Evolutionary conservation across 1,140 invertebrate species (phyloP).

Genomic region (Oscheius sp.): DNA sequence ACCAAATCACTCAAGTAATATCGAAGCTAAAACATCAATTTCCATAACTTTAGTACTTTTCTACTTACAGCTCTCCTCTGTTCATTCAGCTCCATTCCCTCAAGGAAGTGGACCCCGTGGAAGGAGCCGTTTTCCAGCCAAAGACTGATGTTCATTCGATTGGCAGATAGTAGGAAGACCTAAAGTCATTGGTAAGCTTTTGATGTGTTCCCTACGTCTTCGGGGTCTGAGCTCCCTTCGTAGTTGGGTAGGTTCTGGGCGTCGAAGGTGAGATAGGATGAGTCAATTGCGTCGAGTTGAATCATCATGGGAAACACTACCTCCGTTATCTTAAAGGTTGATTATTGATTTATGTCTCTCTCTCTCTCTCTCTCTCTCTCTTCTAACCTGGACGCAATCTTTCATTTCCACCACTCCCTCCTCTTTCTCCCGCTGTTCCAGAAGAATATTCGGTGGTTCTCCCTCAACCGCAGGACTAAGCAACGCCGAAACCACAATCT

Average conservation of each 20-base stretch:
- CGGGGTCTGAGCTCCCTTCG: slow-evolving; percentile 62
- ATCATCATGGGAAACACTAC: slow-evolving; percentile 84
- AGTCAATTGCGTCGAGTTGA: slow-evolving; percentile 69
- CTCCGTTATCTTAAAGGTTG: slow-evolving; percentile 78
- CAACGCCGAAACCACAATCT: background rate
- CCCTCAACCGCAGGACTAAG: background rate
- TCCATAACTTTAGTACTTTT: slow-evolving; percentile 4
- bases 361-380: background rate
- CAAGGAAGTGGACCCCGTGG: slow-evolving; percentile 66
- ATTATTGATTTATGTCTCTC: background rate
- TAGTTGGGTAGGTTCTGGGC: slow-evolving; percentile 67
- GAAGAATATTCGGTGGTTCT: background rate
- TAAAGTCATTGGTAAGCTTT: slow-evolving; percentile 60
- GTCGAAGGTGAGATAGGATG: slow-evolving; percentile 76
- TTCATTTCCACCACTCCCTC: background rate
- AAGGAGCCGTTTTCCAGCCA: slow-evolving; percentile 53
- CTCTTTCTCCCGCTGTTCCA: background rate
- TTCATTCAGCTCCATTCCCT: slow-evolving; percentile 46
- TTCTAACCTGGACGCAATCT: background rate
- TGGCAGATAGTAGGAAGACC: slow-evolving; percentile 82
- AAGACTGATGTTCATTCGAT: slow-evolving; percentile 66
- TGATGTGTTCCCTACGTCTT: slow-evolving; percentile 7
- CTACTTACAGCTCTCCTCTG: slow-evolving; percentile 42
- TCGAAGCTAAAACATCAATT: slow-evolving; percentile 23
- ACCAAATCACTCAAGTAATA: slow-evolving; percentile 37